A percentile compares a stretch with the other conserved stretches of the same genome.
phyloP scores from a whole-genome alignment of 2,888 invertebrate species.

The Protula sp. region DNA sequence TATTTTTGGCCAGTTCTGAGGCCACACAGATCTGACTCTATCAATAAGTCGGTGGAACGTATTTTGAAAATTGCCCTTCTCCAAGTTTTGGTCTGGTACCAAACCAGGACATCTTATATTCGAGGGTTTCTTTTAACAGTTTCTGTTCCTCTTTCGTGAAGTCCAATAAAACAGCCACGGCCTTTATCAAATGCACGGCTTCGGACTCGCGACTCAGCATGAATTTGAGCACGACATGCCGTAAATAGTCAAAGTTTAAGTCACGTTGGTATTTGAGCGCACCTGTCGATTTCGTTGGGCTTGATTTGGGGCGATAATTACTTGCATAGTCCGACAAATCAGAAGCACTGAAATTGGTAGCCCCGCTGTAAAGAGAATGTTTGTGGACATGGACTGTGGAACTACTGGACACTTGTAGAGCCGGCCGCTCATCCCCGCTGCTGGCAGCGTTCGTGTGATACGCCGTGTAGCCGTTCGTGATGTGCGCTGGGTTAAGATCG shows the following conservation, averaged over 20 bases:
- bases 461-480: background rate
- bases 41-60: conserved; percentile 44
- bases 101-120: conserved; percentile 72
- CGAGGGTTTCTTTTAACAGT: conserved; percentile 71
- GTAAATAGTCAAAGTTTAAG: conserved; percentile 78
- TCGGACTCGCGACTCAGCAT: conserved; percentile 77
- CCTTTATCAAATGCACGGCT: conserved; percentile 82
- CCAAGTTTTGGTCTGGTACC: conserved; percentile 57
- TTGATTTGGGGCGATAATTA: background rate
- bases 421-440: background rate
- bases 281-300: background rate
- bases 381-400: background rate
- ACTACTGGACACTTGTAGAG: background rate
- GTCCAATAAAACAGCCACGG: conserved; percentile 76
- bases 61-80: conserved; percentile 42
- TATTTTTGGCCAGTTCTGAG: conserved; percentile 23
- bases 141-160: conserved; percentile 83
- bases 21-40: conserved; percentile 5
- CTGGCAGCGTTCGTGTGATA: background rate
- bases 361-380: background rate
- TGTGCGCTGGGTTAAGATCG: background rate
- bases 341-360: background rate
- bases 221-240: conserved; percentile 89
- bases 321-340: background rate
- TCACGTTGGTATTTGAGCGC: conserved; percentile 50